phyloP scores from a whole-genome alignment of 2,888 invertebrate genomes.

The Agrilus cyanescens region DNA sequence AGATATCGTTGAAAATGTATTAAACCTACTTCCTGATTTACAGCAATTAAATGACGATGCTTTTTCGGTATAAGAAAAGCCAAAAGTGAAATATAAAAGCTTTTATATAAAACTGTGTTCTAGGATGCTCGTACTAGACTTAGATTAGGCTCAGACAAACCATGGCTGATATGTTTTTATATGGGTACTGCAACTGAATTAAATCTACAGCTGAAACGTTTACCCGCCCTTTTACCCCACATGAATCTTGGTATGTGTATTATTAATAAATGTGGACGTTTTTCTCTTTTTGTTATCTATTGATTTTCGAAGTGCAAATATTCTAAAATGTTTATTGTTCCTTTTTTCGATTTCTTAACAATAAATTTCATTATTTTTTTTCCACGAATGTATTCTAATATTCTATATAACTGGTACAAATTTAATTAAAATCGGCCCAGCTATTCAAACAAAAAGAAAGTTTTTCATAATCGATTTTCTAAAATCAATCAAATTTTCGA shows the following conservation, averaged over 20 bases:
- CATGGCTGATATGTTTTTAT: constrained; percentile 46
- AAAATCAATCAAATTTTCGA: too few species aligned
- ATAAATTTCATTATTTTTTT: background rate
- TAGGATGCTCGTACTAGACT: constrained; percentile 27
- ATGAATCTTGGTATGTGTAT: constrained; percentile 38
- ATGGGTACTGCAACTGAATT: constrained; percentile 39
- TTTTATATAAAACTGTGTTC: constrained; percentile 6
- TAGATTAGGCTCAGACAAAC: constrained; percentile 28
- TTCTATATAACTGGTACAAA: too few species aligned
- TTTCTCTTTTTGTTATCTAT: background rate
- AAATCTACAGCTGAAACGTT: constrained; percentile 46
- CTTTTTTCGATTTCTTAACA: background rate
- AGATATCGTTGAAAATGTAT: constrained; percentile 45
- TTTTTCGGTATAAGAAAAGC: constrained; percentile 43
- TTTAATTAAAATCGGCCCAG: too few species aligned
- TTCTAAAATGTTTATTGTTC: too few species aligned
- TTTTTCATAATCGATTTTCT: too few species aligned
- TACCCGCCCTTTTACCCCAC: constrained; percentile 44
- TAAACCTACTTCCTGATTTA: constrained; percentile 49
- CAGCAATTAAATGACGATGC: constrained; percentile 42
- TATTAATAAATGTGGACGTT: background rate
- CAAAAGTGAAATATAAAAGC: background rate
- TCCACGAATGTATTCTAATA: background rate
- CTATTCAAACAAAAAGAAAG: too few species aligned
- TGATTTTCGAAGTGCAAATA: too few species aligned